A percentile compares a stretch with the other conserved stretches of the same genome.
These are phyloP conservation scores for Aporophyla lueneburgensis DNA, from an alignment of 2,888 invertebrate genomes.

Conservation along the genomic window DNA sequence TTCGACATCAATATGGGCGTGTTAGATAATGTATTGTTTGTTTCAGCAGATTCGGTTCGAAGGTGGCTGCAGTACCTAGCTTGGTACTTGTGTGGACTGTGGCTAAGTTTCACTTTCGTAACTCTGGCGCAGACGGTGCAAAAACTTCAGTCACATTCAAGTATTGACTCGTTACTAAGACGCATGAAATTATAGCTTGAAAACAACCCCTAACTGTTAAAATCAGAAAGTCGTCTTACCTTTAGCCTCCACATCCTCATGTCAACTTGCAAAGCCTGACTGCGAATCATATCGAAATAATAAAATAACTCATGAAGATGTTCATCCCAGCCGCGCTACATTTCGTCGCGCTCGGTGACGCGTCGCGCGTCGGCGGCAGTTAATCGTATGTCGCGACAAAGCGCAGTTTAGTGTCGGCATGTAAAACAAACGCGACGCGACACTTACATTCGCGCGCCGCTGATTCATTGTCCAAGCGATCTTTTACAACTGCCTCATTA, in stretches of 20 bases:
- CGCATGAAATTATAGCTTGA: background rate
- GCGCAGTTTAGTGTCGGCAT: conserved; percentile 59
- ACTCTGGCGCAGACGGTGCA: background rate
- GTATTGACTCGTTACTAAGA: no score
- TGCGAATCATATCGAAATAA: background rate
- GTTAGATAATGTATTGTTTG: conserved; percentile 52
- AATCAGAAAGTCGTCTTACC: background rate
- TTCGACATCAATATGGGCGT: conserved; percentile 62
- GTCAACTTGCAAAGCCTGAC: background rate
- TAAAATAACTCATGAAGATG: background rate
- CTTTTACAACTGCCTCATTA: conserved; percentile 18
- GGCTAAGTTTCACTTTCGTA: background rate
- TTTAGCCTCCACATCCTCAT: background rate
- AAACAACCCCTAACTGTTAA: background rate
- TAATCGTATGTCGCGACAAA: conserved; percentile 49
- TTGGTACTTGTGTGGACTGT: background rate
- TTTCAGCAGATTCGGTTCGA: conserved; percentile 43
- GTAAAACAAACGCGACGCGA: conserved; percentile 68
- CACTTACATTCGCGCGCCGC: conserved; percentile 41
- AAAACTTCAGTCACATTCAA: no score
- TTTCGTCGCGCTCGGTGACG: background rate
- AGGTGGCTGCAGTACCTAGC: conserved; percentile 19
- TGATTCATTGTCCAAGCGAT: conserved; percentile 64
- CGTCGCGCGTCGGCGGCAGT: background rate
- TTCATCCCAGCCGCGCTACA: background rate